Evolutionary conservation across 30 jellyfish, hydroid and myxozoan genomes (phyloP), one percentile per base, ranked within the genome.

Genomic region (Hydractinia echinata): DNA sequence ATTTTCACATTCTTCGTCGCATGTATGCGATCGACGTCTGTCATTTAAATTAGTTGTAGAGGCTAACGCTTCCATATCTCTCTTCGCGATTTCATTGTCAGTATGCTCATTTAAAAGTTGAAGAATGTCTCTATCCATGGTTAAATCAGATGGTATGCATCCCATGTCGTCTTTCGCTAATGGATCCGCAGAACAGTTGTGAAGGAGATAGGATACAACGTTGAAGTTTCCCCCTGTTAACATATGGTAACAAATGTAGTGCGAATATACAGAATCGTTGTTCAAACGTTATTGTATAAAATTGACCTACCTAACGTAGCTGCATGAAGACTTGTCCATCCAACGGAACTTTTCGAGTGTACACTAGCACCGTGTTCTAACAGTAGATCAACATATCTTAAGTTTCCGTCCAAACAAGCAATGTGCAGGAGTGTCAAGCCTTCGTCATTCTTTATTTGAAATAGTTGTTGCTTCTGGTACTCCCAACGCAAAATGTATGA

Each of bases 281-380:
- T 64, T 51, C 39, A 9, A 71, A 55, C 39, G 81, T n/a, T 30
- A 4, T 71, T 11, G 60, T 2, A 3, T 15, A 0, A 1, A 20
- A 71, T 8, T 20, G 11, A 10, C 50, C 21, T 71, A 71, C 81
- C 81, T 48, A 88, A 54, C 9, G 96, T 88, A 51, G 86, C 92
- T 16, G 96, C 96, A 56, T 88, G 96, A 6, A 88, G 68, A 20
- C 92, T 89, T n/a, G 89, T 88, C 96, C 96, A 88, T 8, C 96
- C 96, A 18, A 88, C 89, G 55, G 96, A 88, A 71, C 96, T 88
- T 50, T 86, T 79, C 7, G 76, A 70, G 61, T 78, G 85, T 10
- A 88, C 73, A 58, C 84, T 85, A 19, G 94, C 85, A 15, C 96
- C 96, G 62, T 86, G 62, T 49, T 83, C 89, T n/a, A 88, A 74